Base-by-base conservation (phyloP, 1,140 invertebrate genomes). In the Caerostris darwini region DNA sequence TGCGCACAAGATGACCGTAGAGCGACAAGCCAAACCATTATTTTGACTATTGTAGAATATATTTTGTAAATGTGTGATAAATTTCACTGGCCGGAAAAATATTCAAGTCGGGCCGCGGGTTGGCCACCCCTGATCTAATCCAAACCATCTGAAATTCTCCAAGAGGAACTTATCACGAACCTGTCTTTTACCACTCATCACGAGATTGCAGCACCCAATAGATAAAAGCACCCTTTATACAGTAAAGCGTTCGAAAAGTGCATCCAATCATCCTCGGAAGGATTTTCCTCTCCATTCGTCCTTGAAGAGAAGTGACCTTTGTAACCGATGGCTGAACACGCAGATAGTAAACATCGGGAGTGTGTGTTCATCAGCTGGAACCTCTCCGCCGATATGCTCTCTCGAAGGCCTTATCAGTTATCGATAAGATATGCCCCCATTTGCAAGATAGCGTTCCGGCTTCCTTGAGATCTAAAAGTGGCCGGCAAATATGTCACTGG, bases 401-500 rank as follows among this genome's bases (percentile, higher is more conserved):
- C 34, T 34, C 34, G 34, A 34, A 34, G 34, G 34, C 12, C 50
- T 77, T 77, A 77, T 77, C 71, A 34, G 71, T 34, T 34, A 77
- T 77, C 71, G 71, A 77, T 77, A 77, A 77, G 19, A 50, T 71
- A 71, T 71, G 71, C 10, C 71, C 69, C 34, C 71, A 10, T 53
- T 77, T 12, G 19, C 19, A 50, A 64, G 61, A 64, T 64, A 64
- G 4, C 61, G 8, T 17, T 77, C 19, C 2, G 8, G 50, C 19
- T 77, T 77, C 71, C 71, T 77, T 50, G 50, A 50, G 71, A 5
- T 77, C 34, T 53, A 34, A 50, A 50, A 4, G 19, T 61, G 14
- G 14, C 8, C 59, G 7, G 12, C 71, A 50, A 77, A 77, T 77
- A 10, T 77, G 71, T 77, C 71, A 77, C 8, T 34, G 19, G 71